Base-by-base conservation (phyloP, 2,888 invertebrate species). In the Amorpha juglandis region DNA sequence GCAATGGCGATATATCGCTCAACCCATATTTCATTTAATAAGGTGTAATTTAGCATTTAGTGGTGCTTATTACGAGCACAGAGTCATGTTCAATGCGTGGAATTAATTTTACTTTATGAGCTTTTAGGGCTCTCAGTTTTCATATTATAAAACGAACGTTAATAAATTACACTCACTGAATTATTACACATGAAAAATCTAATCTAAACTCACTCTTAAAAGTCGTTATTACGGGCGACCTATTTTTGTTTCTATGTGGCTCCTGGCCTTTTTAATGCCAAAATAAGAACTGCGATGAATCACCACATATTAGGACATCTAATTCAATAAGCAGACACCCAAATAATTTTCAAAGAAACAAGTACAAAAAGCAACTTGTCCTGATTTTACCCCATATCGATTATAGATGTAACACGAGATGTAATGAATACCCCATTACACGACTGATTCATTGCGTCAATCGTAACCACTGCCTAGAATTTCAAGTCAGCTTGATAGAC, bases 371-470 rank as follows among this genome's bases (percentile, higher is more conserved):
- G 1, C 4, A 52, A 52, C 27, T 21, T 19, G 42, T 19, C 38
- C 16, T 8, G 7, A 58, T 42, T 9, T 9, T 42, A 58, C 58
- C n/a, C 16, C 38, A 58, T 12, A 35, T 3, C 38, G 14, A 58
- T 7, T n/a, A n/a, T n/a, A n/a, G n/a, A n/a, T 14, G 27, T 38
- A 16, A 19, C 9, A 16, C 16, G 16, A 35, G 35, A 38, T 19
- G 4, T 58, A 35, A 6, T 58, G 38, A 58, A 58, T 42, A 42
- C 38, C 11, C 38, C 38, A 58, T 58, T 58, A 58, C 9, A 38
- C 16, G 38, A 58, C 38, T 38, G 55, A 58, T 58, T 58, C 55
- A 58, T 42, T 38, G 35, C 55, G 38, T 58, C 11, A 19, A 55
- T 55, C 35, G 9, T 55, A 11, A n/a, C n/a, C n/a, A n/a, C 27